Evolutionary conservation across 1,140 invertebrate genomes (phyloP), one percentile per base, ranked within the genome.

Genomic region (Drosophila ficusphila): DNA sequence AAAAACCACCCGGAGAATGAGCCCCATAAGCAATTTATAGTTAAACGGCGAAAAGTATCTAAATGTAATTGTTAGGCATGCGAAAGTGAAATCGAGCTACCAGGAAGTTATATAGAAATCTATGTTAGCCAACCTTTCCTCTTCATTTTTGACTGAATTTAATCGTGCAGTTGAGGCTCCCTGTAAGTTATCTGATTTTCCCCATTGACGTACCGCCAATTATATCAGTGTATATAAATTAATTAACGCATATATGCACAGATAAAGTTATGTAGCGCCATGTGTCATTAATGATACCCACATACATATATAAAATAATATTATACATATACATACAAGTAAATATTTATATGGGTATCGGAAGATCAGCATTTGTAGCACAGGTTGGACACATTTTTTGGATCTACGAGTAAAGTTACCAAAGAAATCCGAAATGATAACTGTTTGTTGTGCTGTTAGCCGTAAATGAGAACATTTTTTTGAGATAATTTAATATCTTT

Each of bases 341-440:
- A 71, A 34, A 72, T 38, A 64, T 36, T 68, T 53, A 65, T 67
- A 42, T 58, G 70, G 64, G 58, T 12, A 23, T 12, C n/a, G 57
- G 39, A 18, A 48, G 23, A 64, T 64, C 46, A 79, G 61, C 75
- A 78, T 76, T 78, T 70, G 52, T 70, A 68, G 72, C 52, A 76
- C 72, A 76, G 76, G 53, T 74, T 78, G 76, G 76, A 76, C 76
- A 79, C 79, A 79, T 79, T 79, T 78, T 78, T 78, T 54, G 44
- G 47, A 56, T 27, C 16, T 39, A 47, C 12, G 6, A 70, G 23
- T 29, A 25, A 38, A 38, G 42, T 39, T 25, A 21, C 41, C 41
- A 21, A 49, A 58, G 41, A 16, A 5, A 62, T 49, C 44, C 6
- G 39, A 46, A 47, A 39, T 39, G 60, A 65, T 31, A 65, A 65